Evolutionary conservation across 2,113 vertebrate genomes (phyloP).

Genomic region (Lethenteron reissneri): DNA sequence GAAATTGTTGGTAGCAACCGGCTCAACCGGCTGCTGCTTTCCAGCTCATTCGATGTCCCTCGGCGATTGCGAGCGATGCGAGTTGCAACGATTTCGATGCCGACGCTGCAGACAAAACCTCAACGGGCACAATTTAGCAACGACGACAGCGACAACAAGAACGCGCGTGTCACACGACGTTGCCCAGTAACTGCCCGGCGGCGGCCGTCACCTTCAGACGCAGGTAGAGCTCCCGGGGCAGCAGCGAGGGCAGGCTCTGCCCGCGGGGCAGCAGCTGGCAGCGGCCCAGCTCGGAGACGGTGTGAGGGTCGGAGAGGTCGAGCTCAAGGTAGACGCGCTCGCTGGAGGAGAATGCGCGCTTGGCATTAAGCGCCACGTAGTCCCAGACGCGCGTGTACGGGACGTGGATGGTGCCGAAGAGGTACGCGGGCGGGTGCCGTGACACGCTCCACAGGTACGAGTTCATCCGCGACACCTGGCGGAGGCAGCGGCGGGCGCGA

Average conservation of each 20-base stretch:
- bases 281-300: conserved; percentile 44
- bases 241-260: conserved; percentile 46
- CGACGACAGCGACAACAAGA: too few relatives aligned
- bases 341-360: conserved; percentile 55
- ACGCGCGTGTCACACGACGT: too few relatives aligned
- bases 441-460: conserved; percentile 74
- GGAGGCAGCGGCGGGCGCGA: too few relatives aligned
- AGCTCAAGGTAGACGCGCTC: conserved; percentile 52
- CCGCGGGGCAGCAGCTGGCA: conserved; percentile 55
- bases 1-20: too few relatives aligned
- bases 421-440: conserved; percentile 48
- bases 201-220: conserved; percentile 23
- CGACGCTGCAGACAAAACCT: too few relatives aligned
- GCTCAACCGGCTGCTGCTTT: too few relatives aligned
- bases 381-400: conserved; percentile 59
- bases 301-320: conserved; percentile 53
- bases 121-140: too few relatives aligned
- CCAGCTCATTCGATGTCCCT: too few relatives aligned
- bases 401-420: conserved; percentile 61
- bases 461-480: conserved; percentile 21
- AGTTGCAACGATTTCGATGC: too few relatives aligned
- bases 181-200: too few relatives aligned
- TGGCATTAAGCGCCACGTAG: conserved; percentile 55
- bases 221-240: conserved; percentile 42
- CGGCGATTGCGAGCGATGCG: too few relatives aligned